A percentile compares a stretch with the other conserved stretches of the same genome.
Evolutionary conservation across 37 sponge, comb jelly and placozoan genomes (phyloP).

Genomic region (Sycon ciliatum): DNA sequence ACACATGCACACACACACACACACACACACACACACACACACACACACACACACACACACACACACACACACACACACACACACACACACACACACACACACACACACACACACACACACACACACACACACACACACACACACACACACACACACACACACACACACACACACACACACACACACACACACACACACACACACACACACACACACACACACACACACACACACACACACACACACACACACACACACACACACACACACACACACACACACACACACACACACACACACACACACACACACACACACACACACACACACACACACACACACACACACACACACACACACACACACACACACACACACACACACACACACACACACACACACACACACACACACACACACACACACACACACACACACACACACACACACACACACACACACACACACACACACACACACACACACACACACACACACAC

Average conservation of each 20-base stretch:
- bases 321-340: background rate
- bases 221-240: background rate
- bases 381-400: background rate
- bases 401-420: conserved; percentile 5
- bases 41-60: conserved; percentile 5
- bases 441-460: conserved; percentile 5
- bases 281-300: conserved; percentile 1
- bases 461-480: background rate
- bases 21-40: conserved; percentile 5
- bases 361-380: background rate
- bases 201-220: conserved; percentile 5
- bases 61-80: background rate
- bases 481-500: background rate
- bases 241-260: background rate
- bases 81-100: conserved; percentile 5
- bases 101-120: conserved; percentile 5
- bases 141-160: conserved; percentile 5
- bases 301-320: background rate
- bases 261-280: conserved; percentile 11
- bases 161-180: conserved; percentile 1
- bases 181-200: conserved; percentile 5
- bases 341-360: background rate
- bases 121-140: conserved; percentile 1
- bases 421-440: conserved; percentile 5
- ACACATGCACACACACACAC: background rate